Evolutionary conservation across 1,140 invertebrate species (phyloP).

Genomic region (Neomicropteryx cornuta): DNA sequence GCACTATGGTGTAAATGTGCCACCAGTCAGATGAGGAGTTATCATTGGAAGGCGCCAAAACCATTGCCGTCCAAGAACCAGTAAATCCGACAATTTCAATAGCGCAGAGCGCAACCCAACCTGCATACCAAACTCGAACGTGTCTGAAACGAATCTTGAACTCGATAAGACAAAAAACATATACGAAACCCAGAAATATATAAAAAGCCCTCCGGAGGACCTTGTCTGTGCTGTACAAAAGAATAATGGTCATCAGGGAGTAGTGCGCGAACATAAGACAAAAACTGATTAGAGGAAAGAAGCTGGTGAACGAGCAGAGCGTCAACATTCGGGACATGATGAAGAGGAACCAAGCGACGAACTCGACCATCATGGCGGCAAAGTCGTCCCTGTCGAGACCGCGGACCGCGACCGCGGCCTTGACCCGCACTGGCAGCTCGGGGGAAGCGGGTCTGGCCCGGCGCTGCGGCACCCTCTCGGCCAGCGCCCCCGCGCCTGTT

Average conservation of each 20-base stretch:
- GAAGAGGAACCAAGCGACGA: constrained; percentile 61
- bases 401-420: constrained; percentile 29
- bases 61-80: constrained; percentile 47
- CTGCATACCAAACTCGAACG: constrained; percentile 50
- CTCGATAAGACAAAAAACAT: constrained; percentile 61
- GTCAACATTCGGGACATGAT: constrained; percentile 53
- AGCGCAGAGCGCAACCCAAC: constrained; percentile 51
- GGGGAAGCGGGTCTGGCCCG: constrained; percentile 9
- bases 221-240: constrained; percentile 46
- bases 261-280: constrained; percentile 48
- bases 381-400: constrained; percentile 58
- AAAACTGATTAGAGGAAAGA: constrained; percentile 46
- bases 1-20: constrained; percentile 41
- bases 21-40: constrained; percentile 46
- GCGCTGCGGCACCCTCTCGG: constrained; percentile 12
- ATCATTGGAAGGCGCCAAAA: too few species aligned
- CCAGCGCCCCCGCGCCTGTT: constrained; percentile 10
- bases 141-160: constrained; percentile 63
- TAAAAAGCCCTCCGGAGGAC: constrained; percentile 43
- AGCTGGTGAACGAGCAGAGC: constrained; percentile 56
- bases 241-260: constrained; percentile 41
- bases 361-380: constrained; percentile 49
- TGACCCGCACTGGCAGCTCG: constrained; percentile 25
- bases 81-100: constrained; percentile 53
- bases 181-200: constrained; percentile 55